phyloP scores from a whole-genome alignment of 1,140 invertebrate genomes.

The Monomorium pharaonis region DNA sequence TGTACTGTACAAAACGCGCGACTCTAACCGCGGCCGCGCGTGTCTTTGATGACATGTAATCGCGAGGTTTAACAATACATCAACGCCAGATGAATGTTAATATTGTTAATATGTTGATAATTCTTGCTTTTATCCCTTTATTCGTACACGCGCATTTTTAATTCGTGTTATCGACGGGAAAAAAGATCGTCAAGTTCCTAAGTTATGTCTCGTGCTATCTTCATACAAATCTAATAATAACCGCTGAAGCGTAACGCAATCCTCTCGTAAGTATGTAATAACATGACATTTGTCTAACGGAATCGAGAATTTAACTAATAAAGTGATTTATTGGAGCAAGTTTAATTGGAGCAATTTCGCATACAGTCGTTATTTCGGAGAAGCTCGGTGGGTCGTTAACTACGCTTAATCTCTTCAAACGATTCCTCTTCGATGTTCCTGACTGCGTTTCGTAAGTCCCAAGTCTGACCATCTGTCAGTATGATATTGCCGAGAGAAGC shows the following conservation, averaged over 20 bases:
- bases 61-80: neutral
- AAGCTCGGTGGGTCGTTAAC: conserved; percentile 37
- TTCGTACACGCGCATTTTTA: neutral
- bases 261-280: neutral
- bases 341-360: conserved; percentile 31
- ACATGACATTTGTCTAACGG: neutral
- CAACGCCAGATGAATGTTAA: neutral
- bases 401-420: conserved; percentile 48
- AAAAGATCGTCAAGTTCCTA: neutral
- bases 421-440: conserved; percentile 48
- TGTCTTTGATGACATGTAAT: neutral
- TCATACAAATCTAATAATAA: neutral
- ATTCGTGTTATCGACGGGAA: neutral
- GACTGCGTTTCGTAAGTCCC: conserved; percentile 6
- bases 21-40: neutral
- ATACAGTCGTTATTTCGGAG: conserved; percentile 21
- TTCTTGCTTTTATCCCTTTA: neutral
- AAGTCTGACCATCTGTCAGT: conserved; percentile 36
- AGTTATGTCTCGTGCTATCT: neutral
- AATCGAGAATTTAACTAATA: conserved; percentile 17
- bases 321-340: conserved; percentile 11
- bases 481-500: conserved; percentile 7
- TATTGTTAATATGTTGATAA: neutral
- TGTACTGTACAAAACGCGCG: neutral
- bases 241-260: neutral